Conservation (phyloP, 2,113 vertebrate species). For the Scomber japonicus region DNA sequence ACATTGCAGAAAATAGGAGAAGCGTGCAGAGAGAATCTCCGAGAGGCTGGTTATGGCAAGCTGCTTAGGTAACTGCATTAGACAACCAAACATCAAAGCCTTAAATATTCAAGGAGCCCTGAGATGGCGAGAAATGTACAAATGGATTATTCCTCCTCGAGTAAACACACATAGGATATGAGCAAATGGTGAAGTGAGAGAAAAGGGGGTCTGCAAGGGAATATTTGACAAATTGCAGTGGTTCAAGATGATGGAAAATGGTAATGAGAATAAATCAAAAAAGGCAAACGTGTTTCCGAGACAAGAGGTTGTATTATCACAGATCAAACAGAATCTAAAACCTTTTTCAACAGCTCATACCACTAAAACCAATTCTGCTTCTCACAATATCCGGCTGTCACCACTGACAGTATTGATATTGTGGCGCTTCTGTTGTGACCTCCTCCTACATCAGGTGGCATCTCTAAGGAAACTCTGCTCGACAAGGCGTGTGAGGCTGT, state of each 20-base stretch:
- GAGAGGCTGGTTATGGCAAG: slow-evolving; percentile 63
- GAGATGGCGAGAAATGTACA: slow-evolving; percentile 54
- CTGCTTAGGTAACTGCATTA: slow-evolving; percentile 69
- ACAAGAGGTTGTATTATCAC: neutral
- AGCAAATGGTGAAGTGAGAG: slow-evolving; percentile 8
- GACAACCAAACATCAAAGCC: slow-evolving; percentile 74
- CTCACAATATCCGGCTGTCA: slow-evolving; percentile 20
- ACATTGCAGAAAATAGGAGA: slow-evolving; percentile 39
- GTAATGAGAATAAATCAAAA: neutral
- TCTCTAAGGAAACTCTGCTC: slow-evolving; percentile 21
- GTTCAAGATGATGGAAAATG: slow-evolving; percentile 5
- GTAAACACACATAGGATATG: slow-evolving; percentile 41
- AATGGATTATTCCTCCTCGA: slow-evolving; percentile 70
- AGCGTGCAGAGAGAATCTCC: slow-evolving; percentile 45
- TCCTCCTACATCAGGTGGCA: slow-evolving; percentile 10
- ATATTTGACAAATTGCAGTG: slow-evolving; percentile 15
- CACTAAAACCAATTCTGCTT: slow-evolving; percentile 19
- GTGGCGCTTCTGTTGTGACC: neutral
- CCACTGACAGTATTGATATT: slow-evolving; percentile 12
- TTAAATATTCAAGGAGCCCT: slow-evolving; percentile 61
- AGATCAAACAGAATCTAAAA: slow-evolving; percentile 3
- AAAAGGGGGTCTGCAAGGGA: neutral
- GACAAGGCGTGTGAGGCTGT: slow-evolving; percentile 19
- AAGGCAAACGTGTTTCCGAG: neutral
- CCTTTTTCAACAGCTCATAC: neutral